phyloP scores from a whole-genome alignment of 2,797 vertebrate species.

The Staurois parvus region DNA sequence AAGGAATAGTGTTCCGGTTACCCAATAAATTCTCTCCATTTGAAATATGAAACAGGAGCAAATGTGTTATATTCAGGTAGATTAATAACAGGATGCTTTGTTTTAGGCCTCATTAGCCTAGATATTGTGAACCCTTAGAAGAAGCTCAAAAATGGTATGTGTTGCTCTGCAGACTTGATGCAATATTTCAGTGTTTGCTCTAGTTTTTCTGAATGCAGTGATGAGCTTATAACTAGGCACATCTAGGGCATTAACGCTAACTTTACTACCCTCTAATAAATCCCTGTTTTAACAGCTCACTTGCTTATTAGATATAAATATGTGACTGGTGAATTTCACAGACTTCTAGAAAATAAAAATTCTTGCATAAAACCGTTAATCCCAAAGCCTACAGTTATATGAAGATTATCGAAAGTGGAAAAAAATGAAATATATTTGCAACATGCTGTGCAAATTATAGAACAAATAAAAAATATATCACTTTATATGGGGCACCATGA shows the following conservation, averaged over 20 bases:
- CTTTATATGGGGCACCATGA: conserved; percentile 10
- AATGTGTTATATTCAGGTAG: conserved; percentile 9
- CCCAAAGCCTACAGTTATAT: no score
- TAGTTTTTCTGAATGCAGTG: background rate
- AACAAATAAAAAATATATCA: background rate
- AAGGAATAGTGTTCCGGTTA: background rate
- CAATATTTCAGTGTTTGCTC: background rate
- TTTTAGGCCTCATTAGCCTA: conserved; percentile 16
- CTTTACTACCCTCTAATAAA: background rate
- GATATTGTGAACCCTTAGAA: background rate
- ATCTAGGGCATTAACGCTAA: conserved; percentile 1
- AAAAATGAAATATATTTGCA: background rate
- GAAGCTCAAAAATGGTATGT: background rate
- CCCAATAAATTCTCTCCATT: background rate
- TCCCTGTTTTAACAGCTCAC: background rate
- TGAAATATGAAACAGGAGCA: background rate
- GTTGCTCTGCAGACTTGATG: background rate
- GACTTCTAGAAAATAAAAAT: background rate
- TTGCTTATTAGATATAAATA: background rate
- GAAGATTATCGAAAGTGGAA: background rate
- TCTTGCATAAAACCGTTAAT: background rate
- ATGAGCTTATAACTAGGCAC: background rate
- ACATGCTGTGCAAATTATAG: background rate
- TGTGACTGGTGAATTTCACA: background rate
- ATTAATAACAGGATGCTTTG: conserved; percentile 11